Percentiles rank a stretch among this genome's conserved stretches.
Conservation (phyloP, 92 coral and sea anemone species). For the Parazoanthus swiftii region DNA sequence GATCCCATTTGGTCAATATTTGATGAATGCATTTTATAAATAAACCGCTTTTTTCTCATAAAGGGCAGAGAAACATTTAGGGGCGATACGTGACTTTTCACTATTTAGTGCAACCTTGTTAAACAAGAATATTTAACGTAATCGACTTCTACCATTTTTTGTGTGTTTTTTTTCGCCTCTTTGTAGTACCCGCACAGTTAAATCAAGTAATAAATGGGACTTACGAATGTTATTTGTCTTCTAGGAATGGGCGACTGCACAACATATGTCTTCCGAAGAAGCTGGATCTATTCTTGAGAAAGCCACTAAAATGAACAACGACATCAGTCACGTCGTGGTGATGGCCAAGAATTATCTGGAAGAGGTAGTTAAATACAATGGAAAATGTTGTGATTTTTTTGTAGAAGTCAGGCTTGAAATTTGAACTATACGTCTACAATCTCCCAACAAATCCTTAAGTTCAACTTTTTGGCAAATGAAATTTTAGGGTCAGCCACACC, state of each 20-base stretch:
- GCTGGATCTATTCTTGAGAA: slow-evolving; percentile 48
- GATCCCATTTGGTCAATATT: too few species aligned
- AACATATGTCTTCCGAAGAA: slow-evolving; percentile 58
- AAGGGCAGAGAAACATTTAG: too few species aligned
- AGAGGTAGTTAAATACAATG: slow-evolving; percentile 50
- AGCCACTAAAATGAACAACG: slow-evolving; percentile 59
- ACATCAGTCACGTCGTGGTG: slow-evolving; percentile 56
- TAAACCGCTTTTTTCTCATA: too few species aligned
- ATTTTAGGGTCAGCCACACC: too few species aligned
- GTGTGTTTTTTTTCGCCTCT: not conserved
- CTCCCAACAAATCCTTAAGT: too few species aligned
- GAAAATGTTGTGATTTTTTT: not conserved
- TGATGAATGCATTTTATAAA: too few species aligned
- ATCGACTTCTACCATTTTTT: too few species aligned
- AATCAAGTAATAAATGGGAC: not conserved
- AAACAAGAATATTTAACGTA: too few species aligned
- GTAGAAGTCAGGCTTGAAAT: not conserved
- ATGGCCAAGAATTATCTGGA: slow-evolving; percentile 68
- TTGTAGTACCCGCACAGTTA: not conserved
- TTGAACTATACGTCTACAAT: too few species aligned
- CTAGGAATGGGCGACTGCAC: slow-evolving; percentile 67
- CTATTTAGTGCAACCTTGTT: too few species aligned
- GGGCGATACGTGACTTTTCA: too few species aligned
- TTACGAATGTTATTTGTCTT: not conserved
- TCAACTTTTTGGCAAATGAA: too few species aligned